Evolutionary conservation across 1,140 invertebrate genomes (phyloP).

Genomic region (Hypsibius dujardini): DNA sequence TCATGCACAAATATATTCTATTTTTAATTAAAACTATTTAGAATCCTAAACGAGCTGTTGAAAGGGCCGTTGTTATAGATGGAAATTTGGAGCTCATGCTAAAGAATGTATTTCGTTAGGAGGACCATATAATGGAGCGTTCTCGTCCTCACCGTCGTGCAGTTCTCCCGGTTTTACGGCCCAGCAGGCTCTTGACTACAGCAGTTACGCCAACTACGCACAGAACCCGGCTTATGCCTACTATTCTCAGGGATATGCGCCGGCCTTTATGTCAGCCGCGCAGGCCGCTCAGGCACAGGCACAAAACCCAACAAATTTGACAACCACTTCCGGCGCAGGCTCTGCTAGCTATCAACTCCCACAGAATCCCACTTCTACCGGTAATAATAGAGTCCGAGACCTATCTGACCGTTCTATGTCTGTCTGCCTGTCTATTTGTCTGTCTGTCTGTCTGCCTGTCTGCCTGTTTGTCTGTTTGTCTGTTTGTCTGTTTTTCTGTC

Average conservation of each 20-base stretch:
- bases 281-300: background rate
- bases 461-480: no score
- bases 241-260: background rate
- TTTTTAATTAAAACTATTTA: no score
- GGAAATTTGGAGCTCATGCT: no score
- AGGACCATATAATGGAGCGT: background rate
- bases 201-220: background rate
- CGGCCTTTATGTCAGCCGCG: no score
- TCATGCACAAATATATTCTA: no score
- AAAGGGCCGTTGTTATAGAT: no score
- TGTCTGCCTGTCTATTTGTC: no score
- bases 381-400: background rate
- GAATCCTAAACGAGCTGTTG: no score
- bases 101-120: no score
- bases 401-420: background rate
- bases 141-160: background rate
- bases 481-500: no score
- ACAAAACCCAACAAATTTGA: background rate
- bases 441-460: no score
- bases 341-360: background rate
- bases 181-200: conserved; percentile 1
- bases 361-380: no score
- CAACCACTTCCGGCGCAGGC: background rate
- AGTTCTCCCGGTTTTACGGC: background rate
- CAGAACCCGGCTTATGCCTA: background rate